Evolutionary conservation across 2,113 vertebrate species (phyloP).

Genomic region (Lophura nycthemera): DNA sequence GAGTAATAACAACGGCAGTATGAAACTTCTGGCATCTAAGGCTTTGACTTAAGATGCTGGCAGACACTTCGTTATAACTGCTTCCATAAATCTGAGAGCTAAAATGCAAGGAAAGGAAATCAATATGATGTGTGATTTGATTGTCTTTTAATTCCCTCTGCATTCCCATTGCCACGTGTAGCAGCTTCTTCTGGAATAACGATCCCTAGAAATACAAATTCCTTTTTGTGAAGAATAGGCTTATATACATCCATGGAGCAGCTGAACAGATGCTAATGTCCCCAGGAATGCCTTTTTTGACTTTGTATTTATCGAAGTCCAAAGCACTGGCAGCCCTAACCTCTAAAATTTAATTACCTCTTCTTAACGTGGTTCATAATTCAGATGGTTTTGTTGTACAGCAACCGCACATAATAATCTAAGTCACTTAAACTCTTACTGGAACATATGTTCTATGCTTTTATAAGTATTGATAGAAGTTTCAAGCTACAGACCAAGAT

Average conservation of each 20-base stretch:
- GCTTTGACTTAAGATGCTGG: not conserved
- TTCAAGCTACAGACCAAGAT: constrained; percentile 34
- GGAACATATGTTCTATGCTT: constrained; percentile 6
- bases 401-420: constrained; percentile 48
- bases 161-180: not conserved
- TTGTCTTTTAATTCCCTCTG: not conserved
- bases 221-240: not conserved
- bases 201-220: not conserved
- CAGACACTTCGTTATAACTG: not conserved
- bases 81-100: not conserved
- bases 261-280: not conserved
- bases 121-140: not conserved
- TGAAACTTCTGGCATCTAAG: not conserved
- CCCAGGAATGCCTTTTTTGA: not conserved
- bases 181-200: not conserved
- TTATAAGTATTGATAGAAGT: constrained; percentile 42
- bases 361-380: constrained; percentile 8
- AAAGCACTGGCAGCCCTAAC: not conserved
- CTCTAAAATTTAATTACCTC: constrained; percentile 48
- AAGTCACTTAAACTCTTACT: constrained; percentile 35
- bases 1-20: not conserved
- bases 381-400: constrained; percentile 41
- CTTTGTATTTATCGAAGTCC: constrained; percentile 16
- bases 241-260: not conserved
- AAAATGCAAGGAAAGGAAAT: not conserved